These are phyloP conservation scores for Mercenaria mercenaria DNA, from an alignment of 1,140 invertebrate genomes.

Conservation along the genomic window DNA sequence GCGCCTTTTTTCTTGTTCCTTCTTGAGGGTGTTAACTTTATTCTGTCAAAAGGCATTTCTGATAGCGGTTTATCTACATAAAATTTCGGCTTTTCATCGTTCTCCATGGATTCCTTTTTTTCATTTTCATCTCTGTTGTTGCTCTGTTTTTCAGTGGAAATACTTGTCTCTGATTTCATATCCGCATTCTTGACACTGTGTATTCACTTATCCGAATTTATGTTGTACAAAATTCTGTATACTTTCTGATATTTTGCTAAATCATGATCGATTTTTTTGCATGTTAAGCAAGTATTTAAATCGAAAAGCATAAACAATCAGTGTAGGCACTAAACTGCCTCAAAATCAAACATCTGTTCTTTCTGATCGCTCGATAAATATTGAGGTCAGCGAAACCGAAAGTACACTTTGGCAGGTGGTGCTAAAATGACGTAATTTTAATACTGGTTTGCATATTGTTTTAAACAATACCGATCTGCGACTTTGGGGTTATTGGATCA, in stretches of 20 bases:
- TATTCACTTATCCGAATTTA: not conserved
- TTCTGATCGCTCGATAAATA: too few relatives aligned
- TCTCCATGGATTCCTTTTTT: too few relatives aligned
- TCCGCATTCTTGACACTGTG: not conserved
- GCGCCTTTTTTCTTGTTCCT: not conserved
- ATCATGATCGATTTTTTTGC: conserved; percentile 28
- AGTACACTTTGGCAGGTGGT: too few relatives aligned
- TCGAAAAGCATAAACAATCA: too few relatives aligned
- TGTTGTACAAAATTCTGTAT: conserved; percentile 20
- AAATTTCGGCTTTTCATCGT: conserved; percentile 20
- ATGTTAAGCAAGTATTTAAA: conserved; percentile 1
- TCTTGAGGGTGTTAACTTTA: conserved; percentile 1
- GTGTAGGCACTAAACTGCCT: too few relatives aligned
- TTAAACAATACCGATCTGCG: too few relatives aligned
- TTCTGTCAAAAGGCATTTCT: conserved; percentile 14
- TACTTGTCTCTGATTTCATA: not conserved
- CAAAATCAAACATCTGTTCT: too few relatives aligned
- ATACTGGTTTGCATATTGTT: too few relatives aligned
- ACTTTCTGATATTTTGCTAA: not conserved
- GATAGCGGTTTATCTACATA: conserved; percentile 41
- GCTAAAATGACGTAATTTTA: too few relatives aligned
- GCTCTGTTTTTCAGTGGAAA: not conserved
- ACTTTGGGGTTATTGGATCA: too few relatives aligned
- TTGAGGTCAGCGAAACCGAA: too few relatives aligned
- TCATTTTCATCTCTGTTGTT: conserved; percentile 9